A percentile compares a stretch with the other conserved stretches of the same genome.
These are phyloP conservation scores for Phrynocephalus vlangalii DNA, from an alignment of 2,797 vertebrate genomes.

Conservation along the genomic window DNA sequence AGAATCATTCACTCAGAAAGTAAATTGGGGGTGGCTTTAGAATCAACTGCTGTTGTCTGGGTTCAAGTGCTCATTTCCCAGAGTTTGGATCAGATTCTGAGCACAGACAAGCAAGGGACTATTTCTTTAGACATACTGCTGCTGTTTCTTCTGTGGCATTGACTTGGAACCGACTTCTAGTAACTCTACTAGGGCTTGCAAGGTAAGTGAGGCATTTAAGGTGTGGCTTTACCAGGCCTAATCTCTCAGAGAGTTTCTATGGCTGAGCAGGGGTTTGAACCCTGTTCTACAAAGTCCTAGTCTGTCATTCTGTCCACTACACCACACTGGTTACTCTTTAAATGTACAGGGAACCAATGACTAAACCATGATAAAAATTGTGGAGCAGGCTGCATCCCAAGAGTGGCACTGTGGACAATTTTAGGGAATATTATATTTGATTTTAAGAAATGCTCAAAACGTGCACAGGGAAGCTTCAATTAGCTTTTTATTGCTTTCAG, in stretches of 20 bases:
- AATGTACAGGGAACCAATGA: neutral
- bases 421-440: neutral
- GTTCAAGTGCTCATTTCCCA: neutral
- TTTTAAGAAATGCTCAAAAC: neutral
- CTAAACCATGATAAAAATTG: neutral
- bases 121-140: neutral
- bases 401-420: neutral
- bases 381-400: neutral
- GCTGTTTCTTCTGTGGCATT: too few species aligned
- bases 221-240: too few species aligned
- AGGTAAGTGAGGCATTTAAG: too few species aligned
- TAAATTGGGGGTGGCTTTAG: neutral
- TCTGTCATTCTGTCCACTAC: too few species aligned
- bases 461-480: neutral
- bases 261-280: too few species aligned
- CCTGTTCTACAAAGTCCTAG: too few species aligned
- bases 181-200: too few species aligned
- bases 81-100: slow-evolving; percentile 8
- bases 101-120: neutral
- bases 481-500: neutral
- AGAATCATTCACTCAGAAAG: neutral
- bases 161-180: too few species aligned
- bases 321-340: too few species aligned
- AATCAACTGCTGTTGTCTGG: neutral
- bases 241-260: too few species aligned